Evolutionary conservation across 1,140 invertebrate species (phyloP).

Genomic region (Lutraria rhynchaena): DNA sequence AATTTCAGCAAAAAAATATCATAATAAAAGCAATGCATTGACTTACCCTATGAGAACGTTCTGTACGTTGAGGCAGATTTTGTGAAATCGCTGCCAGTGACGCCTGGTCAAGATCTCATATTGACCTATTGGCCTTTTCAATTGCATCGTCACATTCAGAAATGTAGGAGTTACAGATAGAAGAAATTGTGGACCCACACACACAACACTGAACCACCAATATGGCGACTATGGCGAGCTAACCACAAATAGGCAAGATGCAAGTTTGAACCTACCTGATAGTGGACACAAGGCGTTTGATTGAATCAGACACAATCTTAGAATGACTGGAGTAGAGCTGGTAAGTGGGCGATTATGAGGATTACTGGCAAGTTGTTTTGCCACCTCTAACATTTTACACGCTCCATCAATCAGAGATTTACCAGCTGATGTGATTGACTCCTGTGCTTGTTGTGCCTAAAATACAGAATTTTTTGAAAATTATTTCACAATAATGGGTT

Average conservation of each 20-base stretch:
- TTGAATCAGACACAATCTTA: constrained; percentile 97
- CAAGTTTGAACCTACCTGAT: constrained; percentile 89
- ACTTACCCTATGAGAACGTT: constrained; percentile 86
- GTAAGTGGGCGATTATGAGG: constrained; percentile 96
- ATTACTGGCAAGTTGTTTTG: constrained; percentile 93
- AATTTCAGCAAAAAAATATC: no score
- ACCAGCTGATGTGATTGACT: constrained; percentile 93
- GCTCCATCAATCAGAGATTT: constrained; percentile 91
- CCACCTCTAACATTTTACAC: constrained; percentile 94
- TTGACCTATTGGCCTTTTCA: constrained; percentile 89
- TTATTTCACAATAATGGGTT: no score
- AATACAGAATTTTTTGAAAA: constrained; percentile 22
- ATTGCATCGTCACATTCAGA: constrained; percentile 95
- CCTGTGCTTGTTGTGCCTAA: constrained; percentile 86
- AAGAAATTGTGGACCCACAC: no score
- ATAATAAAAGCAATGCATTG: no score
- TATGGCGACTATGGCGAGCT: no score
- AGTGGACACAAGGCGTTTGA: constrained; percentile 95
- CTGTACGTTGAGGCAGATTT: constrained; percentile 87
- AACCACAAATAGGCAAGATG: no score
- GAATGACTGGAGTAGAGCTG: constrained; percentile 95
- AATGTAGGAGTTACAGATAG: no score
- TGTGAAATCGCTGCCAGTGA: constrained; percentile 94
- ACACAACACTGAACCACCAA: no score
- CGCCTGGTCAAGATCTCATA: constrained; percentile 92